These are phyloP conservation scores for Phyllostomus discolor DNA, from an alignment of 2,113 vertebrate species.

Conservation along the genomic window DNA sequence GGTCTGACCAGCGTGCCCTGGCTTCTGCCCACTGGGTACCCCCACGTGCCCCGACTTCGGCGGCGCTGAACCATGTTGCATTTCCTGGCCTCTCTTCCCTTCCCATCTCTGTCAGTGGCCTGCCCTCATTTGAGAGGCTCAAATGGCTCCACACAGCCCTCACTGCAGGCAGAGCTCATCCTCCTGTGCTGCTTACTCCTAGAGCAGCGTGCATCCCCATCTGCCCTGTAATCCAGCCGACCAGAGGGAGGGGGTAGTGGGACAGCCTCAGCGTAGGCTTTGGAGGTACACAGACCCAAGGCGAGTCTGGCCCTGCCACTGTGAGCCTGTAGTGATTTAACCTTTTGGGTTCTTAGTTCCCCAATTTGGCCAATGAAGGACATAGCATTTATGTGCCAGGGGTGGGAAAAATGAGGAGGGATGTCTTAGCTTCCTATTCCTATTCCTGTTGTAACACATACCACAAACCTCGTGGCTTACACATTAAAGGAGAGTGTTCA, in stretches of 20 bases:
- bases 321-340: neutral
- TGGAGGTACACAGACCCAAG: neutral
- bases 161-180: neutral
- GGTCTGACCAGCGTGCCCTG: neutral
- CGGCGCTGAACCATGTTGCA: neutral
- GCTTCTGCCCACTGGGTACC: neutral
- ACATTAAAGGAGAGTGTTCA: neutral
- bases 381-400: neutral
- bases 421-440: neutral
- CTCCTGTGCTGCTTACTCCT: neutral
- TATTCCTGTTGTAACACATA: neutral
- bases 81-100: neutral
- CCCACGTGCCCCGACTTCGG: accelerated
- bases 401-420: neutral
- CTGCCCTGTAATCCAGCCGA: neutral
- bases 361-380: neutral
- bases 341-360: neutral
- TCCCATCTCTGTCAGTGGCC: neutral
- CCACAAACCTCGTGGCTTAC: neutral
- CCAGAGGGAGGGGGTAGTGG: neutral
- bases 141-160: neutral
- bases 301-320: neutral
- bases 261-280: neutral
- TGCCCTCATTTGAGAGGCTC: neutral
- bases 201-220: neutral